Conservation (phyloP, 2,888 invertebrate genomes). For the Lampropteryx suffumata region DNA sequence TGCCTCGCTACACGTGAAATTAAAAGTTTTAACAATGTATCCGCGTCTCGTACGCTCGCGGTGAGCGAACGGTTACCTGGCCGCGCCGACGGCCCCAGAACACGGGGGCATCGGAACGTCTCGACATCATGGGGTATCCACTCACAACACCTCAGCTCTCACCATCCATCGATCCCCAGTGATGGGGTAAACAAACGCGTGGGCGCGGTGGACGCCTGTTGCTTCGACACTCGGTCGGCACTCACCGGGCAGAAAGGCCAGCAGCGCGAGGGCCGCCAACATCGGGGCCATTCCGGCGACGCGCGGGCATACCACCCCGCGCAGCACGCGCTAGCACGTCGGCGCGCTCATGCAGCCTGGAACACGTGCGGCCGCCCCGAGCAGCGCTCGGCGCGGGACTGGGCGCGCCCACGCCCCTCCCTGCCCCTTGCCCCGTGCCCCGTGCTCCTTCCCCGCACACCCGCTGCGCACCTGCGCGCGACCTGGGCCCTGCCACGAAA, state of each 20-base stretch:
- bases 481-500: constrained; percentile 35
- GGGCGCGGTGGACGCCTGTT: constrained; percentile 73
- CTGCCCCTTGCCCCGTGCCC: constrained; percentile 39
- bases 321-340: constrained; percentile 79
- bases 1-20: constrained; percentile 26
- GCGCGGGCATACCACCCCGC: constrained; percentile 82
- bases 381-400: constrained; percentile 77
- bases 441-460: constrained; percentile 46
- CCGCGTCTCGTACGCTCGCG: constrained; percentile 5
- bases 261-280: constrained; percentile 75
- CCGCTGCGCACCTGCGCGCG: constrained; percentile 65
- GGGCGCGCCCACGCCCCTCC: constrained; percentile 41
- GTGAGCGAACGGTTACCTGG: constrained; percentile 46
- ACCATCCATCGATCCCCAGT: constrained; percentile 54
- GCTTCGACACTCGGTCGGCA: constrained; percentile 52
- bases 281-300: constrained; percentile 75
- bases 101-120: constrained; percentile 9
- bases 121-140: constrained; percentile 41
- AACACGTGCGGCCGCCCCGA: constrained; percentile 65
- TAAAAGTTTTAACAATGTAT: constrained; percentile 17
- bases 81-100: constrained; percentile 28
- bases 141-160: constrained; percentile 73
- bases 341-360: constrained; percentile 75
- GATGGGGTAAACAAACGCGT: constrained; percentile 62
- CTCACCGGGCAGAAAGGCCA: constrained; percentile 79